Base-by-base conservation (phyloP, 2,797 vertebrate genomes). In the Agapornis canus region DNA sequence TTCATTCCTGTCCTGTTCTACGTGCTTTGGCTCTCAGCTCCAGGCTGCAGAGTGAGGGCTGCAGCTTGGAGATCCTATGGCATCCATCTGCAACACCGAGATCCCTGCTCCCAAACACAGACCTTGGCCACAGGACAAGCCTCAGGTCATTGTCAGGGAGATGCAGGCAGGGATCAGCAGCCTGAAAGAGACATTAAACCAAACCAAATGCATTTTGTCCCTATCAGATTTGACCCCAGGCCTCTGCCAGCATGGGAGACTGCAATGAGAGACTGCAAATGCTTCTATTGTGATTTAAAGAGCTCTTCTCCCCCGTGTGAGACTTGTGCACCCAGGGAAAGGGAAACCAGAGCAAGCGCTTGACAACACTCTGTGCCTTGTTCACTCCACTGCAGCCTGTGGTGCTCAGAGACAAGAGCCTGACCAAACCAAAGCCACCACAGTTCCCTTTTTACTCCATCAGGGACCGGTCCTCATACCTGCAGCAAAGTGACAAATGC, bases 51-150 rank as follows among this genome's bases (percentile, higher is more conserved):
- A 21, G 10, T 0, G 1, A 49, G 66, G 48, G 5, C 35, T 9
- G 71, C 47, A 22, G 19, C 0, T 2, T 14, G 47, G 64, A 26
- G 57, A 17, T 29, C 15, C 32, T 4, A 0, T 21, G 57, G 70
- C 16, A 35, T 10, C 71, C n/a, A 6, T 14, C 31, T 1, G 7
- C 11, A 23, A 52, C 45, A 37, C 32, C 1, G 0, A 35, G 51
- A 32, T 40, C 60, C 37, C 60, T 57, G 49, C 32, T 61, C 68
- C 77, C 10, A 3, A 18, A 2, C 18, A 3, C 75, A 19, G 51
- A 52, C 8, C 66, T 26, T 3, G 2, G 63, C 81, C 23, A 15
- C 4, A 0, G 47, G 32, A 65, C 3, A 6, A 43, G 21, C 10
- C 43, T 2, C 2, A 2, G 20, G 4, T 19, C 52, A 47, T 14